Base-by-base conservation (phyloP, 1,140 invertebrate genomes). In the Arctopsyche grandis region DNA sequence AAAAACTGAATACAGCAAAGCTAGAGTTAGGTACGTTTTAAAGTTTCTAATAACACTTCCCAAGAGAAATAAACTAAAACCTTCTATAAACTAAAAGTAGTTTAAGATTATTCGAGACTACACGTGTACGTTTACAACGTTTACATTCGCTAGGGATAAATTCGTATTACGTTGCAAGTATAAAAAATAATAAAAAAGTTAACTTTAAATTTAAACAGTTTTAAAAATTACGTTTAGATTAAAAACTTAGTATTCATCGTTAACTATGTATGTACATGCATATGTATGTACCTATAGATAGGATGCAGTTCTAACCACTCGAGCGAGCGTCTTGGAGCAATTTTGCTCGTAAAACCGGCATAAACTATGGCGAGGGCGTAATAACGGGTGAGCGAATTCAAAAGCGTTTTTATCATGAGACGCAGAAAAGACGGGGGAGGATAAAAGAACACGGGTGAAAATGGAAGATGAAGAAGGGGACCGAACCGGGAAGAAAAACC, bases 301-400 rank as follows among this genome's bases (percentile, higher is more conserved):
- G 1, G 29, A 7, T 38, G 29, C 29, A 38, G 29, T 38, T 38
- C n/a, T 38, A 38, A 38, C 29, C 29, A 7, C 48, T n/a, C n/a
- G n/a, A n/a, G 48, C 10, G 19, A 26, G 21, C 63, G 1, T 24
- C 22, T 9, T 10, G 24, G 29, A 24, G 63, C 21, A 66, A 9
- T 29, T 26, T 66, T 22, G 63, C 63, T 66, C 24, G 63, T 66
- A 29, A 66, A 66, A 26, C 0, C 14, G 10, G n/a, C 22, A 29
- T 26, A 26, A 66, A 26, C 63, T 26, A 22, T n/a, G n/a, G 21
- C 63, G 21, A 66, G 63, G 63, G 63, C 26, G 63, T 52, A 52
- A 52, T 52, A 52, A 52, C 48, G 10, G n/a, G 10, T 12, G 48
- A 16, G 16, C 48, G 48, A 52, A 52, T 52, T 52, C 48, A 52